Base-by-base conservation (phyloP, 2,888 invertebrate genomes). In the Mythimna ferrago region DNA sequence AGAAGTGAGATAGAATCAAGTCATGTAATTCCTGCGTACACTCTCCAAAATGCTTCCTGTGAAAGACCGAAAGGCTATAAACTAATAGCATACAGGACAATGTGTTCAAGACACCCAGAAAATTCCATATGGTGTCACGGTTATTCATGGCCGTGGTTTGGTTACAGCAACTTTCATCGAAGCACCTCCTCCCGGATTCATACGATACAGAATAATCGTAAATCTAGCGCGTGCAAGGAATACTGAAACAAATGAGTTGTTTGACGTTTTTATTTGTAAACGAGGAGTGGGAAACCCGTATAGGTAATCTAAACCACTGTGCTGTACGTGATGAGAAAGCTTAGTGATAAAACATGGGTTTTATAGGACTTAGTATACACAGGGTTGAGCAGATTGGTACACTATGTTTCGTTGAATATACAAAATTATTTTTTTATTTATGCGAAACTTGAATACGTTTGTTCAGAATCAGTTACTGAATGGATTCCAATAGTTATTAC, bases 251-350 rank as follows among this genome's bases (percentile, higher is more conserved):
- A 89, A 90, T 91, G 90, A 89, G 78, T 88, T 85, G 86, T 83
- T 86, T 87, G 75, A 80, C 75, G 66, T 76, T 80, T 84, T 89
- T 83, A 86, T 82, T 83, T 82, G 82, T 82, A 76, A 82, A 88
- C 89, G 87, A 74, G 71, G 64, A 71, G 70, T 91, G 95, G 94
- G 89, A 95, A 95, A 91, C 89, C 94, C 93, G 89, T 88, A 90
- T 89, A 86, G 90, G 93, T 91, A 93, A 95, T 92, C 89, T 92
- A 91, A 94, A 93, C 95, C 94, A 90, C 93, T 89, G 89, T 81
- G 53, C 60, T 62, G 86, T 91, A 95, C 95, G 95, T 95, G 95
- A 95, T 90, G 89, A 81, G 95, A 93, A 93, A 93, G 79, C 88
- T 85, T 90, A 92, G 88, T 87, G 82, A 80, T 78, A 87, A 87